These are phyloP conservation scores for Neomonachus schauinslandi DNA, from an alignment of 2,113 vertebrate species.

Conservation along the genomic window DNA sequence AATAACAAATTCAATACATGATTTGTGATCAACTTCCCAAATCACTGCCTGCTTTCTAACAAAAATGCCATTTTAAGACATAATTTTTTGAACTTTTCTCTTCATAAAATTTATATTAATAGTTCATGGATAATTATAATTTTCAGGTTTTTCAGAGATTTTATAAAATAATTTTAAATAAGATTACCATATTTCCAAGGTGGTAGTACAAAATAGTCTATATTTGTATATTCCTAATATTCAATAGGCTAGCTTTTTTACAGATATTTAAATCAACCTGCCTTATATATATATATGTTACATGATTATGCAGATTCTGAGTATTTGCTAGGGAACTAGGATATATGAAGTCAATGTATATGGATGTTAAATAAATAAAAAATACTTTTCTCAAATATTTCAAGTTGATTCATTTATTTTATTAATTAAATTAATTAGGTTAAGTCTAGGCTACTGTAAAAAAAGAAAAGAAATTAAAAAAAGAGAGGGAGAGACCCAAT, in stretches of 20 bases:
- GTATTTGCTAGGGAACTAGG: not conserved
- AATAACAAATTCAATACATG: not conserved
- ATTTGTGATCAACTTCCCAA: not conserved
- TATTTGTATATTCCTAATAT: not conserved
- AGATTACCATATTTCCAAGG: not conserved
- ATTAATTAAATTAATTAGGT: not conserved
- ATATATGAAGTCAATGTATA: not conserved
- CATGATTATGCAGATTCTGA: not conserved
- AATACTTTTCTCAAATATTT: not conserved
- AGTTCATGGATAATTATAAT: not conserved
- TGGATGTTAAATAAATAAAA: not conserved
- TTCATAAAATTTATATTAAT: not conserved
- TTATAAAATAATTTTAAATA: conserved; percentile 5
- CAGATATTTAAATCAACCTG: not conserved
- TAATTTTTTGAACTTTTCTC: not conserved
- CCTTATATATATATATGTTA: not conserved
- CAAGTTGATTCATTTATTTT: not conserved
- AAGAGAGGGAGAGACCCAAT: not conserved
- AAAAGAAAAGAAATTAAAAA: not conserved
- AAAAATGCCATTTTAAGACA: not conserved
- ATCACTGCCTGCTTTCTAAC: not conserved
- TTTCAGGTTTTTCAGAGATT: not conserved
- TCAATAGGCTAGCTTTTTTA: not conserved
- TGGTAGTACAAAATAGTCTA: not conserved
- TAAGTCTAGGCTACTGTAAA: not conserved